Evolutionary conservation across 64 coral and sea anemone genomes (phyloP), one percentile per base, ranked within the genome.

Genomic region (Pachyseris speciosa): DNA sequence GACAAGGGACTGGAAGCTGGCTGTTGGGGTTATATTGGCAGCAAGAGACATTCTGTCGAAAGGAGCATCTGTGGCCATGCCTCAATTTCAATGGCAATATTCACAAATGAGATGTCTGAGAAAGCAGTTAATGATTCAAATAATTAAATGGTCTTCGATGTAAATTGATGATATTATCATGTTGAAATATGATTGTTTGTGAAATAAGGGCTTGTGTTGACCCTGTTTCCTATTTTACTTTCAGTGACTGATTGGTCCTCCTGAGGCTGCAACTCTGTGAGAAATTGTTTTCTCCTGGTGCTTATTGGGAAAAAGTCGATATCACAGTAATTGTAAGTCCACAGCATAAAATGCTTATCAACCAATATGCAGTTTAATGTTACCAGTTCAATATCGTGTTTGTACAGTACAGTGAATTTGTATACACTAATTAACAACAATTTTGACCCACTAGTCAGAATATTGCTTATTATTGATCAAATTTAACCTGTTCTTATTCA

Each of bases 1-100:
- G 86, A 2, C 86, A 90, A 32, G 85, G 85, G 48, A 48, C 17
- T 42, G 83, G 59, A 24, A 85, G 83, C 61, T 86, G 83, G 64
- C 41, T 41, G 64, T 86, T 43, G 83, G 83, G 22, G 83, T 86
- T 1, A 86, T 86, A 49, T 40, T 86, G n/a, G 59, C 63, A 49
- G 64, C 83, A 5, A 69, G 63, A 69, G 83, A 86, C 63, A 7
- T 61, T 61, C 57, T 61, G n/a, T 61, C 57, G 22, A 61, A 61
- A 61, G 57, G 0, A 3, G 57, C 57, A 3, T 61, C 27, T 26
- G n/a, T 61, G 7, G 57, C 20, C 34, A 39, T 71, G 2, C 34
- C 34, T 71, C 13, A 71, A 36, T 71, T 71, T 71, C 13, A 7
- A 71, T 71, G 68, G 68, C 34, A 41, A 41, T 71, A 71, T 39